Evolutionary conservation across 2,113 vertebrate species (phyloP), one percentile per base, ranked within the genome.

Genomic region (Ascaphus truei): DNA sequence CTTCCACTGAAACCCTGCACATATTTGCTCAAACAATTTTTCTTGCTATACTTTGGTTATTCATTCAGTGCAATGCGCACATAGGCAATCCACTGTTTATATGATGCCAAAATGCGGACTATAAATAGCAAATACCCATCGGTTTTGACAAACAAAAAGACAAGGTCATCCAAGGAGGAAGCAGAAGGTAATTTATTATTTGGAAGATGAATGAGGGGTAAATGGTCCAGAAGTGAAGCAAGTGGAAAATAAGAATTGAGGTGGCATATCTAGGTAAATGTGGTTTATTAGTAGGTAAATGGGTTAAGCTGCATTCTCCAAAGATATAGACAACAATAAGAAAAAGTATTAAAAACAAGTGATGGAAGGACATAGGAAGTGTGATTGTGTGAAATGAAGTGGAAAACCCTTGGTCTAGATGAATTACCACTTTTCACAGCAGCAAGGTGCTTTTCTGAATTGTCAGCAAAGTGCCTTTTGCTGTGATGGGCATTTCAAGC

Each of bases 381-480:
- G 60, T 62, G 60, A 47, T 62, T 62, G 45, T 62, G 60, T 62
- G 60, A 62, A 62, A 25, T 62, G 26, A 62, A 62, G 60, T 62
- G 60, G 39, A 62, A 62, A 62, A 48, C 60, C 29, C 60, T 48
- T 62, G 60, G 41, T 48, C 25, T 62, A 62, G 60, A 62, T 62
- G 41, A 62, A 48, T 62, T 47, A 62, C 60, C 33, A 62, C 18
- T 30, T 34, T 62, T 62, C 60, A 48, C 39, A 18, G 27, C 43
- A 48, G 10, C 43, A 47, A 48, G 60, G 60, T 43, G 41, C 48
- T 7, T 30, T 47, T 11, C 59, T 15, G 29, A 48, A 62, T 47
- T 62, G 41, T 20, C 27, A 33, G 39, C 26, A 33, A 45, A 47
- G 39, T 48, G 60, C 43, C 33, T 62, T 41, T 15, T 55, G 12